Base-by-base conservation (phyloP, 2,797 vertebrate species). In the Spea hammondii region DNA sequence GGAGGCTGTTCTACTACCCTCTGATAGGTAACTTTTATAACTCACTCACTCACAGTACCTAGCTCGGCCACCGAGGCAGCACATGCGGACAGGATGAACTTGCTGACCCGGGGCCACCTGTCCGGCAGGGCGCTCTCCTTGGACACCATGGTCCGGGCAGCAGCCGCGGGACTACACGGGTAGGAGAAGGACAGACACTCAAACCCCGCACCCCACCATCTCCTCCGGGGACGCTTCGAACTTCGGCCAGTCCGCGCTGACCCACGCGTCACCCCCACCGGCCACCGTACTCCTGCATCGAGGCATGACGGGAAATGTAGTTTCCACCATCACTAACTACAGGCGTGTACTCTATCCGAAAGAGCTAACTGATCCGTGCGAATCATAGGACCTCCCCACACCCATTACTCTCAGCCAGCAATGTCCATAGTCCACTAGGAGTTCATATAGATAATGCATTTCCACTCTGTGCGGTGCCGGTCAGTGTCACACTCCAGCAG, bases 1-100 rank as follows among this genome's bases (percentile, higher is more conserved):
- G 53, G 32, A 59, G 32, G 11, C 48, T 47, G 32, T 72, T 55
- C 44, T 72, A 44, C 53, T 5, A 45, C 67, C 50, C 17, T 11
- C 13, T 46, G 8, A 47, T 32, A 32, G 32, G 32, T 2, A 32
- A 32, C 32, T 32, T 2, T 32, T 32, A 32, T 32, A 32, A 32
- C 32, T 32, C 32, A 32, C 32, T 32, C 51, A 8, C n/a, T 3
- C 4, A 4, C 10, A 84, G 84, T 93, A 94, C 93, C 93, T 90
- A 94, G 87, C 90, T 95, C 93, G 83, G 93, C 93, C 86, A 93
- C 91, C 67, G 89, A 84, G 12, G 93, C 94, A 32, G 93, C 93
- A 83, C 91, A 93, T 79, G 92, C 93, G 55, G 93, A 94, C 82
- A 94, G 85, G 9, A 87, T 81, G 86, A 94, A 95, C 89, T 92